These are phyloP conservation scores for Ditylenchus weischeri DNA, from an alignment of 2,888 invertebrate genomes.

Conservation along the genomic window DNA sequence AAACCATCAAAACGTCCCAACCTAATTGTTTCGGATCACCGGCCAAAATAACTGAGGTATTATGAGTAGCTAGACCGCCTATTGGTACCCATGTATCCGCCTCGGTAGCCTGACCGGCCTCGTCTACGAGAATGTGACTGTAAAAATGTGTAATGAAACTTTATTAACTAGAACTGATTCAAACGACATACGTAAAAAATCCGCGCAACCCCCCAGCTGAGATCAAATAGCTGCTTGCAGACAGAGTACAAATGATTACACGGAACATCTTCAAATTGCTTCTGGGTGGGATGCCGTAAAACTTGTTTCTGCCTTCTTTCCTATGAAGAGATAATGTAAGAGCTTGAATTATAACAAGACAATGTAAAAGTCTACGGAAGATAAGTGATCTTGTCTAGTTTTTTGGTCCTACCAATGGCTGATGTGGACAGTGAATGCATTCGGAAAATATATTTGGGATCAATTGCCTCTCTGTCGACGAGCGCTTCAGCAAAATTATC, in stretches of 20 bases:
- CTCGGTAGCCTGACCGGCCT: slow-evolving; percentile 39
- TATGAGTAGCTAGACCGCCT: slow-evolving; percentile 22
- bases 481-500: slow-evolving; percentile 27
- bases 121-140: slow-evolving; percentile 38
- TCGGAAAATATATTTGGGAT: slow-evolving; percentile 26
- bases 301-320: slow-evolving; percentile 25
- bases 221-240: slow-evolving; percentile 25
- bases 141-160: neutral
- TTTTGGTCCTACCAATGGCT: slow-evolving; percentile 20
- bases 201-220: slow-evolving; percentile 33
- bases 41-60: slow-evolving; percentile 32
- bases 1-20: slow-evolving; percentile 25
- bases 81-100: slow-evolving; percentile 38
- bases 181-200: slow-evolving; percentile 32
- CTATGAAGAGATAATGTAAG: slow-evolving; percentile 13
- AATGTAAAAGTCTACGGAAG: slow-evolving; percentile 17
- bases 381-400: slow-evolving; percentile 21
- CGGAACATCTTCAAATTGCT: slow-evolving; percentile 31
- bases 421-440: slow-evolving; percentile 28
- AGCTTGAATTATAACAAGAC: neutral
- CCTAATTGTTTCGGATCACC: slow-evolving; percentile 38
- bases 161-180: neutral
- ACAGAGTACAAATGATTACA: slow-evolving; percentile 33
- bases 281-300: slow-evolving; percentile 31
- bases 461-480: slow-evolving; percentile 15